Evolutionary conservation across 2,888 invertebrate genomes (phyloP).

Genomic region (Xestia c-nigrum): DNA sequence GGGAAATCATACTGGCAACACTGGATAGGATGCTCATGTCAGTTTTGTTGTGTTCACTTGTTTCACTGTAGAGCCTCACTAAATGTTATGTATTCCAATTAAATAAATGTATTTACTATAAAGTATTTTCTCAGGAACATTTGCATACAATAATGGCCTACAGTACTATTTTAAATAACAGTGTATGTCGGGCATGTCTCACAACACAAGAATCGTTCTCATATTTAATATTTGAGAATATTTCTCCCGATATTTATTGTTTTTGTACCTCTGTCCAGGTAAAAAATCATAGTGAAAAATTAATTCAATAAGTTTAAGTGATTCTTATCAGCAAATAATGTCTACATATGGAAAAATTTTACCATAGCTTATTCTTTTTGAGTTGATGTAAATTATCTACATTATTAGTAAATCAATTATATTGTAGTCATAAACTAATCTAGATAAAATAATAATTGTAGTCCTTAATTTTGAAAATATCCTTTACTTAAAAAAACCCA

Average conservation of each 20-base stretch:
- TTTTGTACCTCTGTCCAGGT: slow-evolving; percentile 87
- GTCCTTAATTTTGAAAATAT: no score
- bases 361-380: no score
- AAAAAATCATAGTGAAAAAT: slow-evolving; percentile 29
- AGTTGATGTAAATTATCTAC: no score
- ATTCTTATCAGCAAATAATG: no score
- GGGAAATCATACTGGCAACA: no score
- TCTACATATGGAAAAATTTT: no score
- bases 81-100: not conserved
- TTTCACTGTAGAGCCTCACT: not conserved
- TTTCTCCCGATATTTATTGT: slow-evolving; percentile 79
- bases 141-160: slow-evolving; percentile 55
- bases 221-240: slow-evolving; percentile 79
- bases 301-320: not conserved
- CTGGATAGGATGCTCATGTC: no score
- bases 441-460: no score
- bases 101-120: not conserved
- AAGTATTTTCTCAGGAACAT: slow-evolving; percentile 11
- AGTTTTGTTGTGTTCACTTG: no score
- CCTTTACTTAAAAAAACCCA: not conserved
- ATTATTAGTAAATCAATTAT: no score
- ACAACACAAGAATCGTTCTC: slow-evolving; percentile 76
- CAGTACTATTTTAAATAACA: slow-evolving; percentile 65
- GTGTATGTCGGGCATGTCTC: slow-evolving; percentile 85
- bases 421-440: no score